Base-by-base conservation (phyloP, 2,888 invertebrate species). In the Bombylius discolor region DNA sequence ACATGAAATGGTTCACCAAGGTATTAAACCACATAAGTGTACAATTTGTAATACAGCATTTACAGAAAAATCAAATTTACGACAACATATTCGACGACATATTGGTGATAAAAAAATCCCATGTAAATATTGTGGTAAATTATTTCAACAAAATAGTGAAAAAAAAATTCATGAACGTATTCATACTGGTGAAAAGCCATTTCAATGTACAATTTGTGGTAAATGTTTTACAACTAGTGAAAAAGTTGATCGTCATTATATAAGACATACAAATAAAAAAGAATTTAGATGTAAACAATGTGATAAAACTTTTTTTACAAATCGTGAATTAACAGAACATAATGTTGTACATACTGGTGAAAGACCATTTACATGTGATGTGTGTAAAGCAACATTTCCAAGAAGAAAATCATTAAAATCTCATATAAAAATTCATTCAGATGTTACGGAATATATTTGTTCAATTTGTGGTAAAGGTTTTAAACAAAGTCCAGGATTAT, bases 401-500 rank as follows among this genome's bases (percentile, higher is more conserved):
- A 63, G 70, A 1, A 64, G 66, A 39, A 67, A 67, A 51, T 66
- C 69, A 1, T 62, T 70, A 4, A 67, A 68, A 53, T 67, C 68
- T 52, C 70, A 70, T 60, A 65, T 66, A 50, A 66, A 67, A 56
- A 59, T 70, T 39, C 70, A 70, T 56, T 60, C 66, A 11, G 66
- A 60, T 5, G 61, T 64, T 4, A 70, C 70, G 46, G 65, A 70
- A 51, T 66, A 74, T 66, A 64, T 73, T 60, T 65, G 66, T 57
- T 66, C 67, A 56, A 62, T 69, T 6, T 70, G 70, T 47, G 67
- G 65, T 1, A 67, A 67, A 55, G 67, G 68, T 4, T 70, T 68
- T 58, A 67, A 68, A 1, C 70, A 70, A 61, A 64, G 65, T 34
- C 68, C 70, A 12, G 74, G 74, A 5, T 58, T 70, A 13, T 68